These are phyloP conservation scores for Chromobotia macracanthus DNA, from an alignment of 2,797 vertebrate species.

Conservation along the genomic window DNA sequence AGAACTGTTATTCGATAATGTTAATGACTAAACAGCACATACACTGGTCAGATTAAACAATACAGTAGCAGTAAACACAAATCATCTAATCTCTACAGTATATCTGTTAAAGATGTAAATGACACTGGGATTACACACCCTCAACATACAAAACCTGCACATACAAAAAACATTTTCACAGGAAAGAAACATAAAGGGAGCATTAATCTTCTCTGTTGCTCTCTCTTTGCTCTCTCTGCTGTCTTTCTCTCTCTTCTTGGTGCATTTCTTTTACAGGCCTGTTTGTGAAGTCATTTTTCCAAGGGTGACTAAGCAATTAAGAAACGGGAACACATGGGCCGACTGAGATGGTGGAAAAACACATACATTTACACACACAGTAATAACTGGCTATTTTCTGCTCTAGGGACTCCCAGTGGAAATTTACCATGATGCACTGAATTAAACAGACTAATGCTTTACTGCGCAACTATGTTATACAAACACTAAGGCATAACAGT, in stretches of 20 bases:
- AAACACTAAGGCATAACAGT: background rate
- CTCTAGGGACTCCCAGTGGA: slow-evolving; percentile 62
- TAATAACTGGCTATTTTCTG: slow-evolving; percentile 45
- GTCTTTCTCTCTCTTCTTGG: background rate
- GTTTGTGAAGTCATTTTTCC: slow-evolving; percentile 69
- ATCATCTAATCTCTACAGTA: too few species aligned
- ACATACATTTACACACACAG: slow-evolving; percentile 20
- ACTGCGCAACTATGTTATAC: slow-evolving; percentile 64
- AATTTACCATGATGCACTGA: slow-evolving; percentile 65
- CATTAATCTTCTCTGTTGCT: slow-evolving; percentile 31
- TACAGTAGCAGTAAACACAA: too few species aligned
- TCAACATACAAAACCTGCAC: background rate
- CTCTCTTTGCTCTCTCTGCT: background rate
- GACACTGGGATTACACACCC: slow-evolving; percentile 5
- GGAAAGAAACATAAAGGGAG: slow-evolving; percentile 24
- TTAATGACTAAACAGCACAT: too few species aligned
- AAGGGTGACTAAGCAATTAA: slow-evolving; percentile 73
- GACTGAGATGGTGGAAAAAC: slow-evolving; percentile 37
- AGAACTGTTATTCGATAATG: too few species aligned
- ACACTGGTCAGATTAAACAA: too few species aligned
- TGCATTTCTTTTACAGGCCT: slow-evolving; percentile 60
- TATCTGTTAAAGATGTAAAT: background rate
- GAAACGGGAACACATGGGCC: slow-evolving; percentile 16
- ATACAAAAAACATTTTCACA: background rate
- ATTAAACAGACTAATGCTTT: slow-evolving; percentile 62